Conservation (phyloP, 2,113 vertebrate species). For the Delphinus delphis region DNA sequence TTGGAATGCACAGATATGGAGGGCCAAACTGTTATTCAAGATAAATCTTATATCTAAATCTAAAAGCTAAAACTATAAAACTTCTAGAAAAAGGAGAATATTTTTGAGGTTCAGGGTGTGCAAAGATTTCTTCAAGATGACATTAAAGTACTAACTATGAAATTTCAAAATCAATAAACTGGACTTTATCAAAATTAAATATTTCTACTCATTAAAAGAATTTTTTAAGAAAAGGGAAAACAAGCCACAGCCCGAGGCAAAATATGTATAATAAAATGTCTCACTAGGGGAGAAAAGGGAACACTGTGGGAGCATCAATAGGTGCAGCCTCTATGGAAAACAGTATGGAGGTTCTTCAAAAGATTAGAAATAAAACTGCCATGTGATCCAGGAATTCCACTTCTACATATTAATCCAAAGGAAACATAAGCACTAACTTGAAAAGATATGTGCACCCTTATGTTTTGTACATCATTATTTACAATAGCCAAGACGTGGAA, state of each 20-base stretch:
- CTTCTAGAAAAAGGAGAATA: neutral
- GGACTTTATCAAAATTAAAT: neutral
- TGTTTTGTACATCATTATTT: neutral
- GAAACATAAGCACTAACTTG: neutral
- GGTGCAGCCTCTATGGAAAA: neutral
- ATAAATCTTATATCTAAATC: neutral
- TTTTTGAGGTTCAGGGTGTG: neutral
- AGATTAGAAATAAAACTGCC: neutral
- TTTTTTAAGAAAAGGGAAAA: neutral
- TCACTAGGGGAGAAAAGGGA: neutral
- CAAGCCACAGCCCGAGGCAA: neutral
- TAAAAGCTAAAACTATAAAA: neutral
- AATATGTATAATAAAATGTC: neutral
- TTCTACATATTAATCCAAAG: neutral
- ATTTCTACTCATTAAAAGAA: neutral
- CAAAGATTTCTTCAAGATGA: neutral
- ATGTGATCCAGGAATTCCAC: neutral
- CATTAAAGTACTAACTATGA: neutral
- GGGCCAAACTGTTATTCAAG: neutral
- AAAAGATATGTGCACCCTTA: neutral
- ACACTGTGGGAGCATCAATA: neutral
- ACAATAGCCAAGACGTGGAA: neutral
- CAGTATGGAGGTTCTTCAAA: neutral
- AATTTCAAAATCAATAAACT: neutral
- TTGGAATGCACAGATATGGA: neutral